phyloP scores from a whole-genome alignment of 2,113 vertebrate species.

The Mus spicilegus region DNA sequence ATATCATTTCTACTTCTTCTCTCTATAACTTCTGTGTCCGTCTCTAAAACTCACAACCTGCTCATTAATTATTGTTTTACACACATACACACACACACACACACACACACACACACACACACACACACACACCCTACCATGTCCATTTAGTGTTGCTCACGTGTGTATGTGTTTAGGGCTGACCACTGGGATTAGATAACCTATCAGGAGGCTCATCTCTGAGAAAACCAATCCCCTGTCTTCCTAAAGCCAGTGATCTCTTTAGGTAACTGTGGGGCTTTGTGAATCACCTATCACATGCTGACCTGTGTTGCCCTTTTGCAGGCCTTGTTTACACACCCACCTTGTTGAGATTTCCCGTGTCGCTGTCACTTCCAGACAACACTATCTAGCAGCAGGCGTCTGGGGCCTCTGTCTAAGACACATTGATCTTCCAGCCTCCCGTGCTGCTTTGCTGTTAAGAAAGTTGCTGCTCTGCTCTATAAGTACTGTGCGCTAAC shows the following conservation, averaged over 20 bases:
- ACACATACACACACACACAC: not conserved
- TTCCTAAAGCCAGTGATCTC: not conserved
- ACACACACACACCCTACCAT: not conserved
- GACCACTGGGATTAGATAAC: not conserved
- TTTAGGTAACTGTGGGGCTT: not conserved
- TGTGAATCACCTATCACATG: not conserved
- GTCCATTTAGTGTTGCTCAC: not conserved
- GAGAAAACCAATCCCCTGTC: not conserved
- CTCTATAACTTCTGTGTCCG: not conserved
- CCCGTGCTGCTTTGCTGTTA: not conserved
- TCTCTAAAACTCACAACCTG: not conserved
- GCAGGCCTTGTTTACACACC: not conserved
- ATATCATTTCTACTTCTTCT: not conserved
- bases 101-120: not conserved
- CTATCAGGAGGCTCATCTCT: not conserved
- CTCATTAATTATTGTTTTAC: not conserved
- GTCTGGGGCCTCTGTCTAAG: not conserved
- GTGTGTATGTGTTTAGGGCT: too few relatives aligned
- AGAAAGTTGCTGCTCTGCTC: not conserved
- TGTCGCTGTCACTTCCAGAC: not conserved
- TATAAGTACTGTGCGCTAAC: too few relatives aligned
- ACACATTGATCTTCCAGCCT: not conserved
- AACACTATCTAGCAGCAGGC: not conserved
- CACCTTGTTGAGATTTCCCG: not conserved
- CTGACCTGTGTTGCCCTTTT: not conserved